Evolutionary conservation across 2,113 vertebrate species (phyloP).

Genomic region (Brienomyrus brachyistius): DNA sequence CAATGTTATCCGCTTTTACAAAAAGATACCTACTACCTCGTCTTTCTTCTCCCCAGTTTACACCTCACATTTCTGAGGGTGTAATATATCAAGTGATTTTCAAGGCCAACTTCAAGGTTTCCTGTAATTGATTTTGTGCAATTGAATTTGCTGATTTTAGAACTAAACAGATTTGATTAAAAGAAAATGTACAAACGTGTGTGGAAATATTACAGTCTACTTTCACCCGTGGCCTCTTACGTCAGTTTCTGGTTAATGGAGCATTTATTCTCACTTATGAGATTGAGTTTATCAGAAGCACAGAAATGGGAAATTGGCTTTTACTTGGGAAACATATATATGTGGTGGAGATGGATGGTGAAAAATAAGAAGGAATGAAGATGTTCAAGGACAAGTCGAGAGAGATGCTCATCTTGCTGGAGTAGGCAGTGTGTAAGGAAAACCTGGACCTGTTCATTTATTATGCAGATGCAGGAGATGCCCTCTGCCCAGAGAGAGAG

Average conservation of each 20-base stretch:
- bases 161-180: slow-evolving; percentile 10
- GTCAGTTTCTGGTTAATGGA: background rate
- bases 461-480: background rate
- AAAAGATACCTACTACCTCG: background rate
- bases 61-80: background rate
- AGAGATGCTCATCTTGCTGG: background rate
- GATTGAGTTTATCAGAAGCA: background rate
- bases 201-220: background rate
- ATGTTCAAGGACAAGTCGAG: background rate
- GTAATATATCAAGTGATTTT: background rate
- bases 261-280: background rate
- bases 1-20: background rate
- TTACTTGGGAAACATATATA: background rate
- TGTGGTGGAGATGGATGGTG: background rate
- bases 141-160: background rate
- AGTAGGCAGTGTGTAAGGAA: background rate
- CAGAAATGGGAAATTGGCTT: background rate
- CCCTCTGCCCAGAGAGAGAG: background rate
- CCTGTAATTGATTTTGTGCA: slow-evolving; percentile 5
- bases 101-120: slow-evolving; percentile 1
- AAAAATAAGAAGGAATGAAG: background rate
- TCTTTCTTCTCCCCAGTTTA: background rate
- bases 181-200: background rate
- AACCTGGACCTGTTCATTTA: background rate
- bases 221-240: background rate